These are phyloP conservation scores for Colossoma macropomum DNA, from an alignment of 2,113 vertebrate genomes.

Conservation along the genomic window DNA sequence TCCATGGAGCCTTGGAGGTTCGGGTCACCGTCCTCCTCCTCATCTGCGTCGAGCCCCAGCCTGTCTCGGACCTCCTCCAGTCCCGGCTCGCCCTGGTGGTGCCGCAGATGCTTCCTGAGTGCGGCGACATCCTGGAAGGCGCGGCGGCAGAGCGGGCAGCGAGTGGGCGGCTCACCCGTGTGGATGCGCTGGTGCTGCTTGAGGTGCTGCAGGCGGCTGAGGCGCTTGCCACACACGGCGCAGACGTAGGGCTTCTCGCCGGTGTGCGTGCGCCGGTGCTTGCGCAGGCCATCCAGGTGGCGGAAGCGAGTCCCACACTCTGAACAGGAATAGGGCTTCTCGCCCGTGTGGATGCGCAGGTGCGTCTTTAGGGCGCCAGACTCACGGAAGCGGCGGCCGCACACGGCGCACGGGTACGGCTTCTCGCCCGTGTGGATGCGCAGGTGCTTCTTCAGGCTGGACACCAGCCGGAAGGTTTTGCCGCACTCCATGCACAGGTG, in stretches of 20 bases:
- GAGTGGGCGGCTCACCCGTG: constrained; percentile 79
- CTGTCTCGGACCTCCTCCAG: constrained; percentile 46
- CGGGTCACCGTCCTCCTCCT: constrained; percentile 28
- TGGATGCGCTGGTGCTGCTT: constrained; percentile 85
- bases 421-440: constrained; percentile 84
- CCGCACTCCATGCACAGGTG: constrained; percentile 82
- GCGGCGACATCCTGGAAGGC: constrained; percentile 80
- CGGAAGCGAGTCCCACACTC: constrained; percentile 82
- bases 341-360: constrained; percentile 81
- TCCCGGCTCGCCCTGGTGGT: constrained; percentile 67
- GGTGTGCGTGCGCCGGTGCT: constrained; percentile 81
- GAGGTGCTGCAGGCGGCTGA: constrained; percentile 82
- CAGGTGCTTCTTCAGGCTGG: constrained; percentile 83
- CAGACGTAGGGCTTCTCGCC: constrained; percentile 82
- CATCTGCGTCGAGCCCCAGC: constrained; percentile 16
- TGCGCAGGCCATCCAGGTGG: constrained; percentile 80
- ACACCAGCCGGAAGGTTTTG: constrained; percentile 82
- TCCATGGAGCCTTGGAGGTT: constrained; percentile 42
- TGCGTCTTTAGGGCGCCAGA: constrained; percentile 81
- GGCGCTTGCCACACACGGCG: constrained; percentile 78
- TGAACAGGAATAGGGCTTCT: constrained; percentile 81
- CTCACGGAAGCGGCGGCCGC: constrained; percentile 80
- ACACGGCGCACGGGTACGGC: constrained; percentile 79
- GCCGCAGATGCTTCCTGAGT: constrained; percentile 79
- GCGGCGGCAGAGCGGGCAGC: constrained; percentile 81